These are phyloP conservation scores for Icerya purchasi DNA, from an alignment of 2,888 invertebrate genomes.

Conservation along the genomic window DNA sequence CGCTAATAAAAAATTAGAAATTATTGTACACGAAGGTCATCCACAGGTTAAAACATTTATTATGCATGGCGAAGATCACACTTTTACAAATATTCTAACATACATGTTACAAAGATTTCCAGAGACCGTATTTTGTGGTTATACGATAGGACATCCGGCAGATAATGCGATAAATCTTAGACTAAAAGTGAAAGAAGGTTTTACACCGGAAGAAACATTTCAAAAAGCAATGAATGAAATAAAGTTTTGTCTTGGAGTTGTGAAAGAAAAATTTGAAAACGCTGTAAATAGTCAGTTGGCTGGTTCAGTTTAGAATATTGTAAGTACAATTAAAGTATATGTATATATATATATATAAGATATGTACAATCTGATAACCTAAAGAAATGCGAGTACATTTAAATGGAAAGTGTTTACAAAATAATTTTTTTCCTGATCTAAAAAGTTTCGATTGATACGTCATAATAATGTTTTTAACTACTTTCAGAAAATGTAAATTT, in stretches of 20 bases:
- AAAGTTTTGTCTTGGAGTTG: constrained; percentile 12
- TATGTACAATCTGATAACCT: no score
- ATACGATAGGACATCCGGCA: constrained; percentile 15
- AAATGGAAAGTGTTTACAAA: no score
- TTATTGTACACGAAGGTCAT: neutral
- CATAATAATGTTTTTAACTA: no score
- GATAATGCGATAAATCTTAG: constrained; percentile 14
- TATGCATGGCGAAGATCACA: constrained; percentile 13
- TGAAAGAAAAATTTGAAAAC: constrained; percentile 14
- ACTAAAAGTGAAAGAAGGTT: constrained; percentile 15
- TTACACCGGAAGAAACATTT: constrained; percentile 12
- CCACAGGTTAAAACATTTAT: neutral
- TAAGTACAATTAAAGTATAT: neutral
- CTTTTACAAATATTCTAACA: constrained; percentile 13
- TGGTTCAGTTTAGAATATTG: neutral
- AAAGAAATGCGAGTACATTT: no score
- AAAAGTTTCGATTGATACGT: no score
- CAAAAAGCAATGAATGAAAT: constrained; percentile 14
- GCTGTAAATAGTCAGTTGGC: neutral
- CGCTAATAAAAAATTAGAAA: neutral
- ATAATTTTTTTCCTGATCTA: no score
- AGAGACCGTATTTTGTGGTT: constrained; percentile 15
- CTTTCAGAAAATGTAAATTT: no score
- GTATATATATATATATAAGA: no score
- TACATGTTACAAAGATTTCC: constrained; percentile 15